phyloP scores from a whole-genome alignment of 2,888 invertebrate species.

The Limenitis camilla region DNA sequence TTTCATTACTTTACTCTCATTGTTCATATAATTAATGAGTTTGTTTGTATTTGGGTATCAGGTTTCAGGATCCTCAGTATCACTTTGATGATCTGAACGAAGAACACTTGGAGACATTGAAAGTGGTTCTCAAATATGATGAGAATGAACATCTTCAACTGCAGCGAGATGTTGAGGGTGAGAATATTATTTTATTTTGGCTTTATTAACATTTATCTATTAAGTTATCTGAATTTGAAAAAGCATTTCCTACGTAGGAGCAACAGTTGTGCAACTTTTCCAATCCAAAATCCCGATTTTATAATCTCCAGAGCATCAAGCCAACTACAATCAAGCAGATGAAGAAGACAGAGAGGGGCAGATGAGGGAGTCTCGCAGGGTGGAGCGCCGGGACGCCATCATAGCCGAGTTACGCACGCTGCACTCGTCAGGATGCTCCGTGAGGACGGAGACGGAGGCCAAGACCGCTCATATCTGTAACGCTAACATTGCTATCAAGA shows the following conservation, averaged over 20 bases:
- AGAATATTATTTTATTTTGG: slow-evolving; percentile 18
- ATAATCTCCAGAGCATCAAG: slow-evolving; percentile 17
- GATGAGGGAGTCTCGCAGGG: slow-evolving; percentile 38
- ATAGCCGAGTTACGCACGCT: slow-evolving; percentile 24
- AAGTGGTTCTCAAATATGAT: slow-evolving; percentile 44
- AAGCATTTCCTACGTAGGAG: too few species aligned
- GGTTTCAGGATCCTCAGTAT: slow-evolving; percentile 47
- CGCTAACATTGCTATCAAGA: slow-evolving; percentile 14
- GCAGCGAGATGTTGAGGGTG: slow-evolving; percentile 43
- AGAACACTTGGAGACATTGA: slow-evolving; percentile 45
- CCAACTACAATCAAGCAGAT: slow-evolving; percentile 34
- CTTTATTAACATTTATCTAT: neutral
- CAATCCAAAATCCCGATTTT: too few species aligned
- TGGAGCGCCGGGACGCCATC: slow-evolving; percentile 34
- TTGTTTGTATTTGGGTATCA: slow-evolving; percentile 20
- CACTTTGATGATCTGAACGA: slow-evolving; percentile 46
- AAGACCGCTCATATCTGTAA: slow-evolving; percentile 11
- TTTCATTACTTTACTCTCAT: too few species aligned
- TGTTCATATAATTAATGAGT: too few species aligned
- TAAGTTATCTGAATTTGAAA: too few species aligned
- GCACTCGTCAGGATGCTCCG: slow-evolving; percentile 21
- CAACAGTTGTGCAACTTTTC: too few species aligned
- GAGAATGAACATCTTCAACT: slow-evolving; percentile 48
- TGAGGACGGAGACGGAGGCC: neutral
- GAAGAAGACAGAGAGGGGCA: slow-evolving; percentile 41